Evolutionary conservation across 2,888 invertebrate species (phyloP).

Genomic region (Antitype chi): DNA sequence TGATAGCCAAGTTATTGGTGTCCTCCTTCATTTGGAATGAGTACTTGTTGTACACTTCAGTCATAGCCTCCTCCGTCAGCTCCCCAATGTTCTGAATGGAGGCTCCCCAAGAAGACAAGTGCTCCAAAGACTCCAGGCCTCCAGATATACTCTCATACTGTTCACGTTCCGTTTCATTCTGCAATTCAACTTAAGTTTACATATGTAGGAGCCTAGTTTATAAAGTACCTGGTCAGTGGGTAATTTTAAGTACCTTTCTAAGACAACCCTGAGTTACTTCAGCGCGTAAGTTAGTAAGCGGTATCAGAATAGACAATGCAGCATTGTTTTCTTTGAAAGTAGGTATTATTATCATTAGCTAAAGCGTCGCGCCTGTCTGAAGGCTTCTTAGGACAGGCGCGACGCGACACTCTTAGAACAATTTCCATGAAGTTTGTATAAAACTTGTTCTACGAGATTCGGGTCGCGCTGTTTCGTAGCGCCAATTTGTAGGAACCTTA

Average conservation of each 20-base stretch:
- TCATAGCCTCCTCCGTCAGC: constrained; percentile 84
- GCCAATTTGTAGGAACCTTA: too few species aligned
- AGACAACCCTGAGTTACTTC: not conserved
- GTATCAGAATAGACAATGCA: not conserved
- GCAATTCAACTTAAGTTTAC: constrained; percentile 33
- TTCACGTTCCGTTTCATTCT: constrained; percentile 78
- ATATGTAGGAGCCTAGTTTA: not conserved
- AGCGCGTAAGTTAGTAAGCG: not conserved
- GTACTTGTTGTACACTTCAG: constrained; percentile 85
- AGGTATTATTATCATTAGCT: not conserved
- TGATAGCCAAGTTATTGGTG: constrained; percentile 82
- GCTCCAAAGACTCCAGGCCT: constrained; percentile 84
- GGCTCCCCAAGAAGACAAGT: constrained; percentile 75
- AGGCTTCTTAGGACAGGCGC: too few species aligned
- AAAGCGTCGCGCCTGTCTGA: too few species aligned
- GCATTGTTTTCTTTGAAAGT: not conserved
- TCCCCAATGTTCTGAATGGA: constrained; percentile 76
- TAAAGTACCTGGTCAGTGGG: too few species aligned
- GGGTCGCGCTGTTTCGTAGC: too few species aligned
- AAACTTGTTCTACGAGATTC: too few species aligned
- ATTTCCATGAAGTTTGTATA: too few species aligned
- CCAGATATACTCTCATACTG: constrained; percentile 76
- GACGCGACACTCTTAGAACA: too few species aligned
- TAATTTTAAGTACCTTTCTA: too few species aligned
- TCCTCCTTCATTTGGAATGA: constrained; percentile 84